Percentiles rank a stretch among this genome's conserved stretches.
phyloP scores from a whole-genome alignment of 2,113 vertebrate genomes.

The Anarhynchus alexandrinus region DNA sequence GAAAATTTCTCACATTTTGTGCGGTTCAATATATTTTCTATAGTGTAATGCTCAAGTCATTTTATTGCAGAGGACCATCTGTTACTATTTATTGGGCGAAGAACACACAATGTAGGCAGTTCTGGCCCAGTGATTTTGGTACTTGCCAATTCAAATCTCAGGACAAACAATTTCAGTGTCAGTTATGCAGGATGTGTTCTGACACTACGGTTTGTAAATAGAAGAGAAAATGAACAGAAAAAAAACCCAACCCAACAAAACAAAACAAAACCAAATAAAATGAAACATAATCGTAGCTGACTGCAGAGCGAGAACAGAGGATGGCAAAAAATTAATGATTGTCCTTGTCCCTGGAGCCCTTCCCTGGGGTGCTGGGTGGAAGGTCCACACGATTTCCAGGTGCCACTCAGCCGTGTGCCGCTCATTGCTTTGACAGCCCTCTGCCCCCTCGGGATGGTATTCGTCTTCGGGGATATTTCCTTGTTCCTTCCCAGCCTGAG shows the following conservation, averaged over 20 bases:
- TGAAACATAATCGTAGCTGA: neutral
- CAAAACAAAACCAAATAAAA: neutral
- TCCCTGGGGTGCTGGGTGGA: neutral
- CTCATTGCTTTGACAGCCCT: neutral
- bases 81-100: neutral
- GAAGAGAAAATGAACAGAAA: neutral
- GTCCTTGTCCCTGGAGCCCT: neutral
- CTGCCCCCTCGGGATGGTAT: neutral
- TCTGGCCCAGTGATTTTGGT: neutral
- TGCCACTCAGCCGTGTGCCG: neutral
- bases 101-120: neutral
- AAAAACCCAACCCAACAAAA: accelerated
- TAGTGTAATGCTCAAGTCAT: neutral
- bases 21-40: neutral
- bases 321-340: neutral
- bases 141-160: neutral
- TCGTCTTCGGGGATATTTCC: neutral
- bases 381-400: neutral
- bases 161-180: neutral
- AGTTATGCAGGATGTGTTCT: neutral
- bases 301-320: neutral
- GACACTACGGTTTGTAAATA: neutral
- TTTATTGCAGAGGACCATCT: neutral
- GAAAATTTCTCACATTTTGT: neutral
- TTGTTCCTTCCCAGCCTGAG: neutral